Evolutionary conservation across 2,888 invertebrate species (phyloP).

Genomic region (Taenaris catops): DNA sequence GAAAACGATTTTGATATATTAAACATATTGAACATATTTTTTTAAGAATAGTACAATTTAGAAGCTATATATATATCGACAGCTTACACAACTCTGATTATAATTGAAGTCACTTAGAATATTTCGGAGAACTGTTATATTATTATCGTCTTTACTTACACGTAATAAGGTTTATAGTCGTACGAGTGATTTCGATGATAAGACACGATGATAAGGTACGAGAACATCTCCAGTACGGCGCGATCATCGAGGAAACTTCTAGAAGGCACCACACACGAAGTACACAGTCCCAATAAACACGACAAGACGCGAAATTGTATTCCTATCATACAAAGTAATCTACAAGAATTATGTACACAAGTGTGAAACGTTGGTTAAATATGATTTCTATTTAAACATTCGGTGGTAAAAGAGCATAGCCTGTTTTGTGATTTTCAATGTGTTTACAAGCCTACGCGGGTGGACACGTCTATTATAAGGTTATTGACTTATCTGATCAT

Average conservation of each 20-base stretch:
- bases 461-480: too few relatives aligned
- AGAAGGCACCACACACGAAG: conserved; percentile 9
- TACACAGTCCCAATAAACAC: conserved; percentile 2
- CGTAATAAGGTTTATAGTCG: conserved; percentile 7
- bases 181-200: conserved; percentile 3
- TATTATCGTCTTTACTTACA: conserved; percentile 12
- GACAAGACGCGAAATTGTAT: too few relatives aligned
- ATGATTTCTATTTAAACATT: conserved; percentile 6
- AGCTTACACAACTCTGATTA: conserved; percentile 23
- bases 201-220: conserved; percentile 2
- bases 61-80: conserved; percentile 20
- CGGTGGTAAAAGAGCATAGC: conserved; percentile 13
- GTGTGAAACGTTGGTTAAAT: background rate
- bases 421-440: too few relatives aligned
- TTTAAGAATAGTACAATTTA: conserved; percentile 18
- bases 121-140: conserved; percentile 19
- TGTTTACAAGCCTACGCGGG: too few relatives aligned
- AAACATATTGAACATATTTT: conserved; percentile 20
- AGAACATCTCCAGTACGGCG: conserved; percentile 7
- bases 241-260: background rate
- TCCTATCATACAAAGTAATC: conserved; percentile 1
- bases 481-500: too few relatives aligned
- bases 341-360: conserved; percentile 4
- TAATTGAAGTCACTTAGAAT: conserved; percentile 10
- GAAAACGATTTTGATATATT: conserved; percentile 30